A percentile compares a stretch with the other conserved stretches of the same genome.
Evolutionary conservation across 2,113 vertebrate species (phyloP).

Genomic region (Gallinago paraguaiae): DNA sequence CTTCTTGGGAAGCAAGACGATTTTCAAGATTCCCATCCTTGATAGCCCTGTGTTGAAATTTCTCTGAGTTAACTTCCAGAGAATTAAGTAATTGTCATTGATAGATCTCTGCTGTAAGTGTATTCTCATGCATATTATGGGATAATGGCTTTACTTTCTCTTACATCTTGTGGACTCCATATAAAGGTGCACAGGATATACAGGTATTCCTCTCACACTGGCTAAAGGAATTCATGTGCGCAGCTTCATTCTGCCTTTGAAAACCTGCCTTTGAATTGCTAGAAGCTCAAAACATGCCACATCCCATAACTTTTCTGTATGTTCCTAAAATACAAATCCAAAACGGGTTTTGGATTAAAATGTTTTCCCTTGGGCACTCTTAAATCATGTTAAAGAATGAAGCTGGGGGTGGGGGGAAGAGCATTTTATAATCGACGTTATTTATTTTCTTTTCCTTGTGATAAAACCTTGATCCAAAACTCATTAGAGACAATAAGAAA

Average conservation of each 20-base stretch:
- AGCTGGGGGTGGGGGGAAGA: neutral
- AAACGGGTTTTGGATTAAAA: neutral
- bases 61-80: neutral
- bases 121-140: neutral
- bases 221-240: neutral
- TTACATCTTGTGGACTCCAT: neutral
- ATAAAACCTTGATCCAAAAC: slow-evolving; percentile 31
- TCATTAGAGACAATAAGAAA: slow-evolving; percentile 14
- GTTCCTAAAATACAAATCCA: slow-evolving; percentile 37
- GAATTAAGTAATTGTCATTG: neutral
- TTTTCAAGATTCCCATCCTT: neutral
- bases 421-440: neutral
- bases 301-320: neutral
- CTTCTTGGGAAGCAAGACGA: neutral
- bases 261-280: neutral
- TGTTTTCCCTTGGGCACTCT: neutral
- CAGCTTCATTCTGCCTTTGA: neutral
- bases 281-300: neutral
- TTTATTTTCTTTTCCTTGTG: slow-evolving; percentile 28
- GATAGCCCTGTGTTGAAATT: neutral
- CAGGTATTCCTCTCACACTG: neutral
- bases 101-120: neutral
- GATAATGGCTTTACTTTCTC: neutral
- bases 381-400: slow-evolving; percentile 32
- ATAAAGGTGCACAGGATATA: neutral